phyloP scores from a whole-genome alignment of 2,888 invertebrate species.

The Euplagia quadripunctaria region DNA sequence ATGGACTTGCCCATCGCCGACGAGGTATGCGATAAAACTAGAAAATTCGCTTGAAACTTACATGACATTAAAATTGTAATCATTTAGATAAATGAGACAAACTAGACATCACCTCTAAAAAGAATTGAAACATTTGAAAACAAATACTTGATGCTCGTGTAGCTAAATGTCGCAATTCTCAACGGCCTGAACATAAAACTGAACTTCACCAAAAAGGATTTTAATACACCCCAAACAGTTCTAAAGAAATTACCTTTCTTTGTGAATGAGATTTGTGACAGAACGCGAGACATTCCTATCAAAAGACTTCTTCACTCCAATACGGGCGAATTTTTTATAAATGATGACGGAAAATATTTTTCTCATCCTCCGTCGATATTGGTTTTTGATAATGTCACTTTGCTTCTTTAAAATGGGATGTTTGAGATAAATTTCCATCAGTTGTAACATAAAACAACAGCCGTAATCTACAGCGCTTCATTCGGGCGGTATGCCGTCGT shows the following conservation, averaged over 20 bases:
- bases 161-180: neutral
- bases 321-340: constrained; percentile 59
- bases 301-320: constrained; percentile 47
- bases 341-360: constrained; percentile 60
- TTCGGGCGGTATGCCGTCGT: constrained; percentile 25
- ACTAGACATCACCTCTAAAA: neutral
- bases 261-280: constrained; percentile 45
- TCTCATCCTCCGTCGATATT: constrained; percentile 53
- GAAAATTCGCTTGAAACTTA: neutral
- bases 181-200: constrained; percentile 29
- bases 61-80: neutral
- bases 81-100: neutral
- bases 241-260: constrained; percentile 63
- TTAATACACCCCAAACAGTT: constrained; percentile 54
- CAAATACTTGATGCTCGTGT: neutral
- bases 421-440: constrained; percentile 52
- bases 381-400: constrained; percentile 62
- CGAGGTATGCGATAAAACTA: neutral
- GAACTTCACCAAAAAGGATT: constrained; percentile 50
- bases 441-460: constrained; percentile 53
- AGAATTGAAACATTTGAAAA: neutral
- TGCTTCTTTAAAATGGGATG: constrained; percentile 50
- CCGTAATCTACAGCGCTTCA: constrained; percentile 43
- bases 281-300: constrained; percentile 56
- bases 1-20: neutral